These are phyloP conservation scores for Agelaius phoeniceus DNA, from an alignment of 2,113 vertebrate species.

Conservation along the genomic window DNA sequence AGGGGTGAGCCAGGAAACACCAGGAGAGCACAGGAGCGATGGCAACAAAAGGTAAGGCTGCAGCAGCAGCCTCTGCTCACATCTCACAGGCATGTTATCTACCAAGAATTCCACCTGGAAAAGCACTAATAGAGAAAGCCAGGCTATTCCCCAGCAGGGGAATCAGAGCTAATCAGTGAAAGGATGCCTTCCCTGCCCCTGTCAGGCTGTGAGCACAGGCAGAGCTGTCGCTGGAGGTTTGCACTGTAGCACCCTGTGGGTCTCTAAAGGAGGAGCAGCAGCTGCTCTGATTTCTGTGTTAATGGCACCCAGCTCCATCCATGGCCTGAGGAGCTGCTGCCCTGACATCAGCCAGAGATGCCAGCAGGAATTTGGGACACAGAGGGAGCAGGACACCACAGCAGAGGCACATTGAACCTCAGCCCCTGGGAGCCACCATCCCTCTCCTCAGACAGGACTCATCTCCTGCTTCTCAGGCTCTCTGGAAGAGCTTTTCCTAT, in stretches of 20 bases:
- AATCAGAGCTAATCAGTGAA: neutral
- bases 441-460: neutral
- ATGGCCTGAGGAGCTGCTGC: neutral
- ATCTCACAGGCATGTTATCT: accelerated
- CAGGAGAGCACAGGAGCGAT: neutral
- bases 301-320: neutral
- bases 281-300: neutral
- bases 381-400: neutral
- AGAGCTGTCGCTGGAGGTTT: neutral
- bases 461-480: neutral
- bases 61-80: neutral
- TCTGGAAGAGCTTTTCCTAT: neutral
- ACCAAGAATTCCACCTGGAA: neutral
- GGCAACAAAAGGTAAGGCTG: accelerated
- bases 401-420: neutral
- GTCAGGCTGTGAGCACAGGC: neutral
- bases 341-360: neutral
- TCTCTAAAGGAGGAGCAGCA: neutral
- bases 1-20: accelerated
- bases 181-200: neutral
- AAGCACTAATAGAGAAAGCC: neutral
- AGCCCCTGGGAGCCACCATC: neutral
- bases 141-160: neutral
- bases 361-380: neutral
- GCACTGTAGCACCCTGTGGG: accelerated